Percentiles rank a stretch among this genome's conserved stretches.
phyloP scores from a whole-genome alignment of 2,797 vertebrate species.

The Neoniphon sammara region DNA sequence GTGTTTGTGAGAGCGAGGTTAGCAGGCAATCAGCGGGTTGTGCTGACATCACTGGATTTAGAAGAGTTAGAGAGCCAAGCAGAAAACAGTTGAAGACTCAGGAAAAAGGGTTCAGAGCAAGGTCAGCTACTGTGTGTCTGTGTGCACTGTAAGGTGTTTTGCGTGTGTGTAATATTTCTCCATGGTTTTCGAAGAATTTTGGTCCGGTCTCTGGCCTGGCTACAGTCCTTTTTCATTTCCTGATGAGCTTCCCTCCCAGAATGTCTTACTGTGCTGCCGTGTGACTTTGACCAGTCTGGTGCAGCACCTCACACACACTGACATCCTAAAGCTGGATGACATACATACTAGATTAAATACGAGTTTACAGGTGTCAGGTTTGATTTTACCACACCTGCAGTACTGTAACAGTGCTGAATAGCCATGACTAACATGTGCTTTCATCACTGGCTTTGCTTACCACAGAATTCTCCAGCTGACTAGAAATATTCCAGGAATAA shows the following conservation, averaged over 20 bases:
- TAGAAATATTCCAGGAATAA: constrained; percentile 3
- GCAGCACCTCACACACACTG: not conserved
- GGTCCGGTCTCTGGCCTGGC: too few relatives aligned
- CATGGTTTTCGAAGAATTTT: too few relatives aligned
- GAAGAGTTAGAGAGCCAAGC: not conserved
- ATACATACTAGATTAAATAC: not conserved
- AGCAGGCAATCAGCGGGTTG: constrained; percentile 4
- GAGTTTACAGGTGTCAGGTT: not conserved
- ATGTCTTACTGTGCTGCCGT: too few relatives aligned
- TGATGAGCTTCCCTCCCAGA: not conserved
- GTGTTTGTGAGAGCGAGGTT: not conserved
- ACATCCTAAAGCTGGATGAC: not conserved
- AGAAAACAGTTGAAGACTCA: constrained; percentile 4
- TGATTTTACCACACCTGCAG: too few relatives aligned
- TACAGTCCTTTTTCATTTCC: not conserved
- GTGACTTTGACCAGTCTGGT: too few relatives aligned
- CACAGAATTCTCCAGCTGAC: constrained; percentile 13
- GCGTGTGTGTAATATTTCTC: too few relatives aligned
- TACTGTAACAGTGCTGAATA: not conserved
- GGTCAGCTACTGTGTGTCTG: not conserved
- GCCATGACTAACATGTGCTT: not conserved
- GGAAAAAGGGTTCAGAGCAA: constrained; percentile 4
- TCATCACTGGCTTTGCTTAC: not conserved
- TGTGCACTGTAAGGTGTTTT: not conserved
- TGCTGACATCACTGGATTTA: constrained; percentile 20